Evolutionary conservation across 2,113 vertebrate genomes (phyloP).

Genomic region (Cichladusa arquata): DNA sequence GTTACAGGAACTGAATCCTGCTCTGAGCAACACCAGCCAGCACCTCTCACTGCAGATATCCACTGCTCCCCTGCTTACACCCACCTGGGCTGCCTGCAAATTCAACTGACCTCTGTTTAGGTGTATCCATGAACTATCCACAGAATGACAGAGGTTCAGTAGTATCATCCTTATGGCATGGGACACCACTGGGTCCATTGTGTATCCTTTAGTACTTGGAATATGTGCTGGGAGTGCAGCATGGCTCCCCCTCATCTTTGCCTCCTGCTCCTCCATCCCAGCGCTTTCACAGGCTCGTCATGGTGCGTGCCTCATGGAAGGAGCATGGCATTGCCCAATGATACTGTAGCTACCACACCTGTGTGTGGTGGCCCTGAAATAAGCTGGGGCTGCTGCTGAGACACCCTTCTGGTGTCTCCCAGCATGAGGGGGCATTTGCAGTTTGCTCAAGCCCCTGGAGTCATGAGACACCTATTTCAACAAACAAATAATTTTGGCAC

Average conservation of each 20-base stretch:
- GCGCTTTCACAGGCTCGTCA: rapidly evolving
- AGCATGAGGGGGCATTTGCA: neutral
- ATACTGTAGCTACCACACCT: neutral
- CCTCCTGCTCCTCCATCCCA: neutral
- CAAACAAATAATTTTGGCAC: neutral
- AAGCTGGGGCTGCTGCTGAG: rapidly evolving
- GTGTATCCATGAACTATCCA: neutral
- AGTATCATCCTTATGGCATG: rapidly evolving
- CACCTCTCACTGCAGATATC: neutral
- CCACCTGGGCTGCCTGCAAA: neutral
- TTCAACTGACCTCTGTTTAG: neutral
- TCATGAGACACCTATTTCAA: neutral
- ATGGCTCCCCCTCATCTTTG: neutral
- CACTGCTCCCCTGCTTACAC: neutral
- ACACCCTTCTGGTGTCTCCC: neutral
- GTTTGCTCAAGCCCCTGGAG: rapidly evolving
- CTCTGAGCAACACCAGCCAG: neutral
- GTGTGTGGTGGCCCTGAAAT: neutral
- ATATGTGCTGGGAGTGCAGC: neutral
- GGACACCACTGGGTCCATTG: rapidly evolving
- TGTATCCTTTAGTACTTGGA: no score
- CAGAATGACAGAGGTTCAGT: neutral
- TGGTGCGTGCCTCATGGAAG: neutral
- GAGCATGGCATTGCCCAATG: rapidly evolving
- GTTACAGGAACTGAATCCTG: neutral